Percentiles rank a stretch among this genome's conserved stretches.
These are phyloP conservation scores for Nibea albiflora DNA, from an alignment of 2,113 vertebrate species.

Conservation along the genomic window DNA sequence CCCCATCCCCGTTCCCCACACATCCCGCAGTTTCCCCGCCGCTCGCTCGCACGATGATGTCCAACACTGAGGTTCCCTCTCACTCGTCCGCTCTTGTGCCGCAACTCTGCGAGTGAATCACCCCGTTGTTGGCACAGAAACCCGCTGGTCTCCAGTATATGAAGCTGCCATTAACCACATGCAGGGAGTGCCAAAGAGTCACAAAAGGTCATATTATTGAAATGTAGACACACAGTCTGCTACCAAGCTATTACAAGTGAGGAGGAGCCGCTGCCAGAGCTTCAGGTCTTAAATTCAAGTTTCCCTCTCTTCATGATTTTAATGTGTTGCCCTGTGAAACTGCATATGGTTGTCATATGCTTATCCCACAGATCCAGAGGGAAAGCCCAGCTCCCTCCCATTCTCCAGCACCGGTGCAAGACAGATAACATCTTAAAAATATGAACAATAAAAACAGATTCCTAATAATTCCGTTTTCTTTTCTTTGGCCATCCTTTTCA, in stretches of 20 bases:
- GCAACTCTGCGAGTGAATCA: conserved; percentile 22
- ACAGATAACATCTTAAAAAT: neutral
- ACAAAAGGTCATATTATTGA: conserved; percentile 36
- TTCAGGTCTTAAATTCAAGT: conserved; percentile 18
- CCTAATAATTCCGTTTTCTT: neutral
- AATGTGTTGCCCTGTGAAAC: neutral
- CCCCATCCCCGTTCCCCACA: neutral
- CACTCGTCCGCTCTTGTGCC: conserved; percentile 20
- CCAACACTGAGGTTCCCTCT: conserved; percentile 41
- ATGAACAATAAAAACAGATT: neutral
- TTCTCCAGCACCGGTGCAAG: neutral
- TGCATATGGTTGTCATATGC: conserved; percentile 2
- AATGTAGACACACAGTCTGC: conserved; percentile 37
- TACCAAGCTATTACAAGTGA: conserved; percentile 21
- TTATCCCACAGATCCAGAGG: neutral
- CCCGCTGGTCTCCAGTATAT: neutral
- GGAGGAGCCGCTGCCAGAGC: neutral
- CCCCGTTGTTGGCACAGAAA: neutral
- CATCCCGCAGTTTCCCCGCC: neutral
- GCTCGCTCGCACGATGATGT: neutral
- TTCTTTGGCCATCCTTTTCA: neutral
- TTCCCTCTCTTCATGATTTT: conserved; percentile 7
- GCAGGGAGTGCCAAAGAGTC: conserved; percentile 2
- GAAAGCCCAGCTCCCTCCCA: neutral
- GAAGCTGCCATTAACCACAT: conserved; percentile 14